A percentile compares a stretch with the other conserved stretches of the same genome.
Conservation (phyloP, 2,888 invertebrate species). For the Junonia oenone region DNA sequence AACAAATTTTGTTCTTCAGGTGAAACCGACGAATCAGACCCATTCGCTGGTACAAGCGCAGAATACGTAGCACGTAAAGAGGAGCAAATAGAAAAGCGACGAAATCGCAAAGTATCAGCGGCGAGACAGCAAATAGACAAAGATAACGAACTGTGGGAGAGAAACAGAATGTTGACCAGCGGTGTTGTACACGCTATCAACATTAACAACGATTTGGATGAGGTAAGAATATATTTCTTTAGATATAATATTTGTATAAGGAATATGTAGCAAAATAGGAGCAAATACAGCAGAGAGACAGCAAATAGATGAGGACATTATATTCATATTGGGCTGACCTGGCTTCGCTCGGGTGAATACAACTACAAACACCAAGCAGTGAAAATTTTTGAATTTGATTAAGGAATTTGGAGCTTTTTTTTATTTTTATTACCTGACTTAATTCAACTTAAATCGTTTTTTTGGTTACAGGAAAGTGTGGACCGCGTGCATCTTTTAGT, state of each 20-base stretch:
- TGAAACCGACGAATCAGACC: slow-evolving; percentile 95
- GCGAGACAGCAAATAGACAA: slow-evolving; percentile 98
- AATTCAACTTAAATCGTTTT: not conserved
- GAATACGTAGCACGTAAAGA: slow-evolving; percentile 97
- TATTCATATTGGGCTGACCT: no score
- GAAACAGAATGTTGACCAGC: slow-evolving; percentile 97
- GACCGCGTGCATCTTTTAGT: slow-evolving; percentile 97
- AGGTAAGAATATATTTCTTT: slow-evolving; percentile 67
- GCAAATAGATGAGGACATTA: no score
- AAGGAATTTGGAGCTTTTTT: no score
- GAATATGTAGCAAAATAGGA: no score
- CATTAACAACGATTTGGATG: slow-evolving; percentile 95
- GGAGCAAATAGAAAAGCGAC: slow-evolving; percentile 92
- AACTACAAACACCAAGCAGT: no score
- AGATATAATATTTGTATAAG: no score
- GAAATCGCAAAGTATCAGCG: slow-evolving; percentile 95
- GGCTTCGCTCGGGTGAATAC: no score
- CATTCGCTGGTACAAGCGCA: slow-evolving; percentile 92
- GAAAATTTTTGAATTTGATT: no score
- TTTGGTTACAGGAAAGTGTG: slow-evolving; percentile 84
- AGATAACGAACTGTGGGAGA: slow-evolving; percentile 99
- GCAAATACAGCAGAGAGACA: no score
- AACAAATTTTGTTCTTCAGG: slow-evolving; percentile 51
- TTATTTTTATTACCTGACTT: not conserved
- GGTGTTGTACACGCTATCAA: slow-evolving; percentile 95